Conservation (phyloP, 2,888 invertebrate genomes). For the Macrosoma leucophasiata region DNA sequence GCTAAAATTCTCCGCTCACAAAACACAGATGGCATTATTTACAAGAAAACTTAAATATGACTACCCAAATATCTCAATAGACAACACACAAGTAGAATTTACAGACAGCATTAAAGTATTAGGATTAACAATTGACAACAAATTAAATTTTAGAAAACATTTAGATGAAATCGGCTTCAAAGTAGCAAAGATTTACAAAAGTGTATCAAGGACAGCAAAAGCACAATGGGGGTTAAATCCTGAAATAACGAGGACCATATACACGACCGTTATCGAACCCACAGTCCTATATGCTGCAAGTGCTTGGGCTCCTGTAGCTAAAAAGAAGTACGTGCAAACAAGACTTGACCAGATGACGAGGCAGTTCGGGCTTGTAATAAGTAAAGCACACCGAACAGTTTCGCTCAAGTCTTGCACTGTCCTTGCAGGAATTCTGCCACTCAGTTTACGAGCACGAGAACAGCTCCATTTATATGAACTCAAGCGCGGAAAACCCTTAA, state of each 20-base stretch:
- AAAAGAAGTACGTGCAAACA: too few relatives aligned
- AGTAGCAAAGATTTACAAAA: conserved; percentile 3
- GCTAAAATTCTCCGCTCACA: background rate
- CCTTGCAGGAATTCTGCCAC: too few relatives aligned
- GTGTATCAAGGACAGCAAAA: conserved; percentile 6
- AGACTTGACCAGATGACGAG: too few relatives aligned
- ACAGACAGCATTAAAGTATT: too few relatives aligned
- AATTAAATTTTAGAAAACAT: conserved; percentile 7
- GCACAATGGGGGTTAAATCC: conserved; percentile 7
- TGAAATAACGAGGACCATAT: background rate
- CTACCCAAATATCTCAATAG: too few relatives aligned
- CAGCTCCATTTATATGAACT: too few relatives aligned
- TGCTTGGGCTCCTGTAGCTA: conserved; percentile 3
- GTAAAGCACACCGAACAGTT: too few relatives aligned
- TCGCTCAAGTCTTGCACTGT: too few relatives aligned
- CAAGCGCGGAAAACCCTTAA: background rate
- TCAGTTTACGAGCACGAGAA: too few relatives aligned
- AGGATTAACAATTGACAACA: conserved; percentile 6
- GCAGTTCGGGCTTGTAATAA: too few relatives aligned
- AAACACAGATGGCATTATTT: background rate
- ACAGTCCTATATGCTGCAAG: conserved; percentile 4
- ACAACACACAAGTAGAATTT: too few relatives aligned
- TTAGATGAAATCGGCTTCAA: background rate
- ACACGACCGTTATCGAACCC: background rate
- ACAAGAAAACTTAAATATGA: too few relatives aligned